phyloP scores from a whole-genome alignment of 2,888 invertebrate species.

The Sepioteuthis lessoniana region DNA sequence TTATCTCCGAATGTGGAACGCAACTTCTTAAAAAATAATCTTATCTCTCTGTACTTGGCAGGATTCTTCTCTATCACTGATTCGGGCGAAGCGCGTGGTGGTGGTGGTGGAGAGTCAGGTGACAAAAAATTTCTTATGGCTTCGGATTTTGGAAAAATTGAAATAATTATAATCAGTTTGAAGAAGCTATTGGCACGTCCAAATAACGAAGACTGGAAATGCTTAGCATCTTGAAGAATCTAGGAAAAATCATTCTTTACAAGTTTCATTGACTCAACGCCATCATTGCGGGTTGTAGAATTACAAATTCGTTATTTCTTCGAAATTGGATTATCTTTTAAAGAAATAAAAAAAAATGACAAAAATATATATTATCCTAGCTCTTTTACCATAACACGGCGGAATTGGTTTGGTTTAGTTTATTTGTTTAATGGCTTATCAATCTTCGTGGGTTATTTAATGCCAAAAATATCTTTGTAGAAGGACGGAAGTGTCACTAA shows the following conservation, averaged over 20 bases:
- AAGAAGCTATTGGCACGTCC: not conserved
- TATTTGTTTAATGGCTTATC: no score
- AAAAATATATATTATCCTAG: no score
- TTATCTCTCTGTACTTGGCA: not conserved
- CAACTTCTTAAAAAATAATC: conserved; percentile 5
- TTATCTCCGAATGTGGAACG: not conserved
- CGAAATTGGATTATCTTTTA: no score
- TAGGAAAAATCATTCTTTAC: conserved; percentile 8
- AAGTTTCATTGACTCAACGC: not conserved
- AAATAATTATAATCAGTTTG: not conserved
- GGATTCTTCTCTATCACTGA: not conserved
- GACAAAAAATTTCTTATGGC: not conserved
- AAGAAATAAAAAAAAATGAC: no score
- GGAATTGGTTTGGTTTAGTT: no score
- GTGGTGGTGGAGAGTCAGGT: not conserved
- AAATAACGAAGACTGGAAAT: not conserved
- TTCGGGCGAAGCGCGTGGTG: not conserved
- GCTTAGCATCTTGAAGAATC: not conserved
- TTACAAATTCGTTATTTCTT: no score
- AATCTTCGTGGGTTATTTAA: no score
- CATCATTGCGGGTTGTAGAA: not conserved
- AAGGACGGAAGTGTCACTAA: no score
- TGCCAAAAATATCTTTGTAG: no score
- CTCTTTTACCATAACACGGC: no score
- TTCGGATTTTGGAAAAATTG: conserved; percentile 33